Conservation (phyloP, 2,113 vertebrate species). For the Myiozetetes cayanensis region DNA sequence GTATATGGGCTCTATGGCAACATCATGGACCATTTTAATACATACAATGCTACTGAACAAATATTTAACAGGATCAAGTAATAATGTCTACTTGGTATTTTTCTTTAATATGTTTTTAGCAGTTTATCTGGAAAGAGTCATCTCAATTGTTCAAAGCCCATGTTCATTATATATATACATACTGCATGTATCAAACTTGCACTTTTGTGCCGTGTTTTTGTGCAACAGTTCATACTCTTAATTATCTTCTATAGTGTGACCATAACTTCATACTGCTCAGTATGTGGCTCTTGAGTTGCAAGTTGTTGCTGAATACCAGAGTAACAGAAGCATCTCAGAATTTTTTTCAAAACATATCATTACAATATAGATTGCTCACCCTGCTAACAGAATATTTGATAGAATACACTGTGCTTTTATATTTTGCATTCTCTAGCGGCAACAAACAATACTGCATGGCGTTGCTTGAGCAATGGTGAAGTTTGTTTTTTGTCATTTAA, state of each 20-base stretch:
- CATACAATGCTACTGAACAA: constrained; percentile 43
- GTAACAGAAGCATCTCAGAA: constrained; percentile 38
- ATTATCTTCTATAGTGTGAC: constrained; percentile 51
- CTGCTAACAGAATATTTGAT: constrained; percentile 45
- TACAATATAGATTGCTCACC: constrained; percentile 20
- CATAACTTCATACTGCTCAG: constrained; percentile 79
- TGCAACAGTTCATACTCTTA: constrained; percentile 53
- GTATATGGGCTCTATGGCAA: constrained; percentile 81
- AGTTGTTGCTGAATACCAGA: constrained; percentile 65
- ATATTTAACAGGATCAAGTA: constrained; percentile 57
- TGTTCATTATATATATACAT: constrained; percentile 20
- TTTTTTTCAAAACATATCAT: constrained; percentile 60
- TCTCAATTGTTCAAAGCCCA: constrained; percentile 65
- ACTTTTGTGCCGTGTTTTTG: constrained; percentile 58
- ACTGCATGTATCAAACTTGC: constrained; percentile 53
- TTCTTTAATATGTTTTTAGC: constrained; percentile 62
- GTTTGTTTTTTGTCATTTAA: constrained; percentile 65
- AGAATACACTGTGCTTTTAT: constrained; percentile 79
- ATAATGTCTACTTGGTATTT: constrained; percentile 56
- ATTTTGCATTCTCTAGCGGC: constrained; percentile 71
- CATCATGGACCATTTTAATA: constrained; percentile 71
- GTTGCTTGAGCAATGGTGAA: constrained; percentile 70
- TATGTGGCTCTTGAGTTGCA: constrained; percentile 59
- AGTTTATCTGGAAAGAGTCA: constrained; percentile 53
- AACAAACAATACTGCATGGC: constrained; percentile 72